Percentiles rank a stretch among this genome's conserved stretches.
Conservation (phyloP, 2,797 vertebrate genomes). For the Melanotaenia boesemani region DNA sequence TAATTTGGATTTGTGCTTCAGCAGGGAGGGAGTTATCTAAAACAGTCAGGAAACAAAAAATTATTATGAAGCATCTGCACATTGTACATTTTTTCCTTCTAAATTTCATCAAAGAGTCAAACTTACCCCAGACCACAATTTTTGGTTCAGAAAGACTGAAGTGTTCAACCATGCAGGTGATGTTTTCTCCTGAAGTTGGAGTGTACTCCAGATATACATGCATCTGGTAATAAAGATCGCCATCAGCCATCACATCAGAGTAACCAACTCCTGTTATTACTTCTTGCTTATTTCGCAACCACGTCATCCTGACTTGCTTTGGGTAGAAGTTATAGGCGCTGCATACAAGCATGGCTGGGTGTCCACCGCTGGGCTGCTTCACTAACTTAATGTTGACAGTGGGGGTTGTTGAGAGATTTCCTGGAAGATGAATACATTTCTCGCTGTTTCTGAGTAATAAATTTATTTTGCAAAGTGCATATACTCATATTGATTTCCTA, state of each 20-base stretch:
- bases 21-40: slow-evolving; percentile 19
- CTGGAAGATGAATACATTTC: not conserved
- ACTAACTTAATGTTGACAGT: slow-evolving; percentile 55
- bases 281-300: slow-evolving; percentile 64
- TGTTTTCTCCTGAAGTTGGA: slow-evolving; percentile 65
- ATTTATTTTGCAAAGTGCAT: too few species aligned
- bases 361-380: slow-evolving; percentile 28
- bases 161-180: slow-evolving; percentile 78
- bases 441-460: not conserved
- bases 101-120: too few species aligned
- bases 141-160: slow-evolving; percentile 31
- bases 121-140: not conserved
- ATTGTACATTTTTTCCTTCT: too few species aligned
- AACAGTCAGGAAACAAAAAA: not conserved
- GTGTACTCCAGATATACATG: slow-evolving; percentile 68
- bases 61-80: too few species aligned
- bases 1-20: not conserved
- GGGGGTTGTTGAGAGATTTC: slow-evolving; percentile 44
- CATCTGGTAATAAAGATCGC: slow-evolving; percentile 77
- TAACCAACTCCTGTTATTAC: slow-evolving; percentile 34
- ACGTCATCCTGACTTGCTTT: slow-evolving; percentile 62
- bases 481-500: too few species aligned
- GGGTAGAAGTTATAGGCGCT: slow-evolving; percentile 83
- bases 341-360: too few species aligned
- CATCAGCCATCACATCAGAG: slow-evolving; percentile 52